A percentile compares a stretch with the other conserved stretches of the same genome.
Evolutionary conservation across 1,140 invertebrate species (phyloP).

Genomic region (Colletes latitarsis): DNA sequence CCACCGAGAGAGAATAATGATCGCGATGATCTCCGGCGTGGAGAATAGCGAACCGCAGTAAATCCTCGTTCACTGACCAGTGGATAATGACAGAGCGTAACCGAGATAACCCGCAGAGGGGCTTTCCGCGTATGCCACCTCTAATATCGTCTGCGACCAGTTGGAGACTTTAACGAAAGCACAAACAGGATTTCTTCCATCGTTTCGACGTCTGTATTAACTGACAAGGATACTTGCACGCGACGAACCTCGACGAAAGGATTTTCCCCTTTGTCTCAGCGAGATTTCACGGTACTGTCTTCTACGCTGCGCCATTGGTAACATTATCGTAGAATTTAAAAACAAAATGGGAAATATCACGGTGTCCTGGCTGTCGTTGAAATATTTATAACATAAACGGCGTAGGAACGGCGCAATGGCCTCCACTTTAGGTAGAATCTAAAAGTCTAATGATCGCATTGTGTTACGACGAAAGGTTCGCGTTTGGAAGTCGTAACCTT

Average conservation of each 20-base stretch:
- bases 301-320: no score
- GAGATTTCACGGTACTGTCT: not conserved
- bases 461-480: not conserved
- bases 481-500: not conserved
- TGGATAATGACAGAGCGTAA: slow-evolving; percentile 2
- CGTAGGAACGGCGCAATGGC: not conserved
- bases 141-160: not conserved
- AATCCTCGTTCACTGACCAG: not conserved
- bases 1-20: not conserved
- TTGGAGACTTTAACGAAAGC: not conserved
- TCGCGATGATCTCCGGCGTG: not conserved
- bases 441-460: not conserved
- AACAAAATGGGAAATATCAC: no score
- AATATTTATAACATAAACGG: no score
- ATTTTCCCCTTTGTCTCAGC: not conserved
- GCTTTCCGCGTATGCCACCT: not conserved
- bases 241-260: not conserved
- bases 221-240: not conserved
- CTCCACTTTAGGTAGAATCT: not conserved
- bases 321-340: no score
- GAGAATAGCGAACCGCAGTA: not conserved
- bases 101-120: not conserved
- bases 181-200: not conserved
- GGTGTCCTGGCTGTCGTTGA: no score
- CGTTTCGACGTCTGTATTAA: not conserved